Base-by-base conservation (phyloP, 2,797 vertebrate species). In the Clarias pachynema region DNA sequence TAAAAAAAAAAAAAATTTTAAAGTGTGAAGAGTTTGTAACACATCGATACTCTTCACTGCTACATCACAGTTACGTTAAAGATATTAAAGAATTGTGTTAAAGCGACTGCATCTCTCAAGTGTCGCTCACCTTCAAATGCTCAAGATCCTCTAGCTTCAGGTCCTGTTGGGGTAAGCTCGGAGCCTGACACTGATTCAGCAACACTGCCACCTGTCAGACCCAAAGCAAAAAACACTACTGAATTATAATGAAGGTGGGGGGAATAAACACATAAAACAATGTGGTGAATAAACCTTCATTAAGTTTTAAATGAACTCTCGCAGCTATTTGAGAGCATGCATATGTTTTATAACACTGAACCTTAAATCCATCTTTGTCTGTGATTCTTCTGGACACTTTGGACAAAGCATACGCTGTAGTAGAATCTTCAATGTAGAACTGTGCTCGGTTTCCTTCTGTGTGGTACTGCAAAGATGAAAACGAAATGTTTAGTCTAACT, bases 121-220 rank as follows among this genome's bases (percentile, higher is more conserved):
- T 34, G 5, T 14, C 8, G 0, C 90, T 95, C 82, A 98, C 97
- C 94, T 96, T 98, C 18, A 98, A 87, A 65, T 97, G 96, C 16
- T 97, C 96, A 82, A 96, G 75, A 63, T 90, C 87, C 66, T 86
- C 84, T 1, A 92, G 89, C 70, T 95, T 96, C 83, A 96, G 90
- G 5, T 96, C 94, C 0, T 89, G 91, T 77, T 91, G 91, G n/a
- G 93, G 44, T 0, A 89, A 90, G 0, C 40, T 57, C 0, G 95
- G 95, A 0, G 94, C 92, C 1, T 81, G 78, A 0, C 94, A 95
- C 0, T 90, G 5, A 49, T 94, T 94, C 88, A 95, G 92, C 56
- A 94, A 31, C 6, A 96, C 88, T 0, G 91, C 83, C 62, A 96
- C 91, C 95, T 96, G 56, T 40, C 31, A 29, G 59, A 22, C 2